Evolutionary conservation across 2,888 invertebrate species (phyloP).

Genomic region (Pandemis cinnamomeana): DNA sequence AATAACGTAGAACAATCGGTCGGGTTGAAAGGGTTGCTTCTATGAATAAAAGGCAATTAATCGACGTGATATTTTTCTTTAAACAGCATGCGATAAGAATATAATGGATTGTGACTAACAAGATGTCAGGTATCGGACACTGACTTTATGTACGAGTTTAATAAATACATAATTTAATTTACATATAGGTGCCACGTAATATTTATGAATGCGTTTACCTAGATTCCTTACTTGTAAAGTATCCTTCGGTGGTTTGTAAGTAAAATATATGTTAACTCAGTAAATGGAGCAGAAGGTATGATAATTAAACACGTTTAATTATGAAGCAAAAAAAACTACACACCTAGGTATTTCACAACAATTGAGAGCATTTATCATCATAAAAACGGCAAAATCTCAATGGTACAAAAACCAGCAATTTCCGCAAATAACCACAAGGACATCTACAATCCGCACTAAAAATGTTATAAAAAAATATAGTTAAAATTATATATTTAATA

Average conservation of each 20-base stretch:
- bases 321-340: not conserved
- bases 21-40: conserved; percentile 64
- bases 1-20: conserved; percentile 67
- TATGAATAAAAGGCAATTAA: conserved; percentile 69
- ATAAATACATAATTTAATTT: not conserved
- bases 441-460: conserved; percentile 56
- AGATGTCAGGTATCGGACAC: conserved; percentile 5
- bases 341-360: too few species aligned
- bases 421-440: conserved; percentile 59
- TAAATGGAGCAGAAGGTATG: too few species aligned
- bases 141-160: not conserved
- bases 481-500: conserved; percentile 82
- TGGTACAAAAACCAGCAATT: conserved; percentile 43
- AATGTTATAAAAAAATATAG: conserved; percentile 65
- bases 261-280: too few species aligned
- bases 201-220: not conserved
- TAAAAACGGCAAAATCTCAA: conserved; percentile 19
- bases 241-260: not conserved
- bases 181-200: not conserved
- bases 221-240: not conserved
- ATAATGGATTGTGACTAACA: conserved; percentile 22
- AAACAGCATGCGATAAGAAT: conserved; percentile 41
- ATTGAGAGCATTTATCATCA: conserved; percentile 17
- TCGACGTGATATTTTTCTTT: conserved; percentile 63
- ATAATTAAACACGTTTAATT: not conserved